These are phyloP conservation scores for Arnoldichthys spilopterus DNA, from an alignment of 2,797 vertebrate species.

Conservation along the genomic window DNA sequence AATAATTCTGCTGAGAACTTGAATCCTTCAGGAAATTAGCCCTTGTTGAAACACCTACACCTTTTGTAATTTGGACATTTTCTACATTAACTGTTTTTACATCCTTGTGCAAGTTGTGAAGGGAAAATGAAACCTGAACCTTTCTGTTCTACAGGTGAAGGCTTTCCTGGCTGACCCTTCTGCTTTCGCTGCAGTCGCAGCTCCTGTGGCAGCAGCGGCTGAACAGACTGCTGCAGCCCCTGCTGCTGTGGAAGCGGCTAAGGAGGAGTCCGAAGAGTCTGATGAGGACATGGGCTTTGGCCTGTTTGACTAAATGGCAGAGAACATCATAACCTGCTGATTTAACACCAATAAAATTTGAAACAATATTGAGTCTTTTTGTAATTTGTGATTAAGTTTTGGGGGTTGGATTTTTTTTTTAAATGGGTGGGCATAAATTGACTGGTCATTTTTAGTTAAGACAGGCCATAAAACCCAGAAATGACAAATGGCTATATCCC, in stretches of 20 bases:
- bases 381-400: no score
- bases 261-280: conserved; percentile 94
- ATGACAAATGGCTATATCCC: no score
- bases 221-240: conserved; percentile 80
- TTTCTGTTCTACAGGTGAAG: conserved; percentile 85
- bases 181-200: conserved; percentile 86
- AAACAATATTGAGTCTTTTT: neutral
- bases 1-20: no score
- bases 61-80: no score
- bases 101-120: neutral
- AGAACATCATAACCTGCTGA: neutral
- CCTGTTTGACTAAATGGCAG: conserved; percentile 86
- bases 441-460: no score
- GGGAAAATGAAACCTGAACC: neutral
- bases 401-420: no score
- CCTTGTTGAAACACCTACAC: no score
- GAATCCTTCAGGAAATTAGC: neutral
- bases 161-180: conserved; percentile 93
- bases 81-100: no score
- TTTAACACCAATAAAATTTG: conserved; percentile 53
- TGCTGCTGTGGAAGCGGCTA: conserved; percentile 75
- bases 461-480: no score
- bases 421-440: no score
- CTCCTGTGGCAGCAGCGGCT: conserved; percentile 76
- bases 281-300: conserved; percentile 97